phyloP scores from a whole-genome alignment of 2,888 invertebrate genomes.

The Eupsilia transversa region DNA sequence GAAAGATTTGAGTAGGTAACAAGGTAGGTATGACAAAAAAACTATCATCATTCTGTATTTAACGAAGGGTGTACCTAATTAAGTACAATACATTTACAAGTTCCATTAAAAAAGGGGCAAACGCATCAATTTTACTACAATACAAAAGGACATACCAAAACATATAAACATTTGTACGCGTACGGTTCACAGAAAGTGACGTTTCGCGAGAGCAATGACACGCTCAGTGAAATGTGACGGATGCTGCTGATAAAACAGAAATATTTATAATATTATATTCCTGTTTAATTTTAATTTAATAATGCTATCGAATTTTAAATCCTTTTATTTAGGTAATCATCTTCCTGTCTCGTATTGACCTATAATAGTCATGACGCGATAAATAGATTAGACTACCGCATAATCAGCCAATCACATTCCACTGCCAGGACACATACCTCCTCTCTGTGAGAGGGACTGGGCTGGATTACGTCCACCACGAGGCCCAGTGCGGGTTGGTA shows the following conservation, averaged over 20 bases:
- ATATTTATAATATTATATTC: constrained; percentile 42
- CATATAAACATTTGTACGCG: not conserved
- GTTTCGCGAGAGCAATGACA: constrained; percentile 62
- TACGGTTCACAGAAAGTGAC: constrained; percentile 38
- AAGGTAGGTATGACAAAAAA: no score
- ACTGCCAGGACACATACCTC: no score
- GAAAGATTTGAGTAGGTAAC: not conserved
- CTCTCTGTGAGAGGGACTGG: no score
- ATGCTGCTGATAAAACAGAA: constrained; percentile 55
- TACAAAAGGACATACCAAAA: not conserved
- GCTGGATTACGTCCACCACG: no score
- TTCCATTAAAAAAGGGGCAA: not conserved
- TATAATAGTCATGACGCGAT: not conserved
- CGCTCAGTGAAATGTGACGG: constrained; percentile 62
- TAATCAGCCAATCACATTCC: no score
- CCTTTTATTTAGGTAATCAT: constrained; percentile 30
- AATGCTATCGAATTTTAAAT: constrained; percentile 21
- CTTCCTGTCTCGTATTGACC: constrained; percentile 4
- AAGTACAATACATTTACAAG: no score
- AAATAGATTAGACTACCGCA: not conserved
- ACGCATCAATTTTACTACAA: not conserved
- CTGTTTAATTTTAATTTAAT: constrained; percentile 6
- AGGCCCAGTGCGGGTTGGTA: no score
- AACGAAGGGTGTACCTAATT: no score
- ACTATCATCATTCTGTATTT: no score